Conservation (phyloP, 2,888 invertebrate genomes). For the Corythucha ciliata region DNA sequence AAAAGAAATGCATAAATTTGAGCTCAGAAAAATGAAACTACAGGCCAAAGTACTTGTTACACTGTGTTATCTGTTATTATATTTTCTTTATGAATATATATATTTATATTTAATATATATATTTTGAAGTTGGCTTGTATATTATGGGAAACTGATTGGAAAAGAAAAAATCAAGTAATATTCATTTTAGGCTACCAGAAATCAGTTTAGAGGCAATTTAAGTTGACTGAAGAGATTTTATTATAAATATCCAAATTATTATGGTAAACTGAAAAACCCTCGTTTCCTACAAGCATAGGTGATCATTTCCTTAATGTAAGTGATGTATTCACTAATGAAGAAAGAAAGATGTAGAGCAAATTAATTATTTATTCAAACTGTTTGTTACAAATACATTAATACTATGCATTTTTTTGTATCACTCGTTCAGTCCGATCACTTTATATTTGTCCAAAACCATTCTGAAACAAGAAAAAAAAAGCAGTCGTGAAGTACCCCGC, state of each 20-base stretch:
- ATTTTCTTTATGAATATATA: conserved; percentile 21
- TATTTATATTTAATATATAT: conserved; percentile 23
- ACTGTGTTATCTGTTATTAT: conserved; percentile 24
- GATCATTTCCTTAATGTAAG: conserved; percentile 27
- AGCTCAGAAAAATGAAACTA: conserved; percentile 27
- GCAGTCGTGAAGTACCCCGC: no score
- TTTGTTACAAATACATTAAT: conserved; percentile 30
- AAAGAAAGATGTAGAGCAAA: conserved; percentile 27
- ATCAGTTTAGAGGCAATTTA: conserved; percentile 18
- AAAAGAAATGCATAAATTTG: conserved; percentile 18
- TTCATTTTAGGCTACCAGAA: conserved; percentile 10
- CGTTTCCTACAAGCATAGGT: conserved; percentile 29
- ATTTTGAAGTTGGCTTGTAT: conserved; percentile 20
- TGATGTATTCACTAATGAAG: conserved; percentile 27
- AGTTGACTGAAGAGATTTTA: conserved; percentile 25
- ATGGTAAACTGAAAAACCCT: conserved; percentile 23
- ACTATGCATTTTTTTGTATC: conserved; percentile 14
- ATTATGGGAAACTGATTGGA: conserved; percentile 10
- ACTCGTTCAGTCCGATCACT: no score
- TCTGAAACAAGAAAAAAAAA: no score
- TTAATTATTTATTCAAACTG: conserved; percentile 28
- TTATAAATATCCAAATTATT: conserved; percentile 20
- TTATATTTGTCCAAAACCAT: no score
- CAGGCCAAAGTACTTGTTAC: conserved; percentile 29
- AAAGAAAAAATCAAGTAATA: conserved; percentile 2